Conservation (phyloP, 2,113 vertebrate species). For the Agelaius phoeniceus region DNA sequence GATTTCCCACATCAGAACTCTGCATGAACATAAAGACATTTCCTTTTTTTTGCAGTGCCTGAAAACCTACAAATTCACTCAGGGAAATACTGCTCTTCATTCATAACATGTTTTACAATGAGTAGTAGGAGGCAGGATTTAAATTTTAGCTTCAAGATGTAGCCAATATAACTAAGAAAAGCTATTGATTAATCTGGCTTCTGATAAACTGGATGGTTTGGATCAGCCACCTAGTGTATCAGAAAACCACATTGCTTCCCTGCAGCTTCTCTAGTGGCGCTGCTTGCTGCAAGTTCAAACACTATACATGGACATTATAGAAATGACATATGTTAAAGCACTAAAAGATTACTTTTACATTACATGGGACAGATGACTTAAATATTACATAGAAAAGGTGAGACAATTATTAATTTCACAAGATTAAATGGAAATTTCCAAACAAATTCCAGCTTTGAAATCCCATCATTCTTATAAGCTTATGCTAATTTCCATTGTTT, state of each 20-base stretch:
- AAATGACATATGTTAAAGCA: neutral
- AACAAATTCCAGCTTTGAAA: neutral
- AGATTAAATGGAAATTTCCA: neutral
- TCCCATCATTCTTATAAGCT: neutral
- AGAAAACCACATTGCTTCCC: neutral
- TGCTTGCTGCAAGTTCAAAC: neutral
- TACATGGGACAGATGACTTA: neutral
- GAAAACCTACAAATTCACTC: neutral
- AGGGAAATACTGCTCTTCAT: neutral
- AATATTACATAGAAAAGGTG: neutral
- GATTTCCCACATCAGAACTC: neutral
- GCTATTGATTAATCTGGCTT: neutral
- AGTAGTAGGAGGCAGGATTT: neutral
- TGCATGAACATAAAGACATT: neutral
- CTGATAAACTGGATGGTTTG: neutral
- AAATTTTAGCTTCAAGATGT: neutral
- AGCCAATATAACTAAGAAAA: neutral
- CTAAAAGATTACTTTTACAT: neutral
- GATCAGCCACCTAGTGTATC: too few relatives aligned
- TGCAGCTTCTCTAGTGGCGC: neutral
- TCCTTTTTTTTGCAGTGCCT: neutral
- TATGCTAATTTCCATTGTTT: slow-evolving; percentile 12
- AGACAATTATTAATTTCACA: neutral
- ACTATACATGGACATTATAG: neutral
- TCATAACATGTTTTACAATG: neutral